Evolutionary conservation across 1,140 invertebrate genomes (phyloP), one percentile per base, ranked within the genome.

Genomic region (Oncopodura yosiiana): DNA sequence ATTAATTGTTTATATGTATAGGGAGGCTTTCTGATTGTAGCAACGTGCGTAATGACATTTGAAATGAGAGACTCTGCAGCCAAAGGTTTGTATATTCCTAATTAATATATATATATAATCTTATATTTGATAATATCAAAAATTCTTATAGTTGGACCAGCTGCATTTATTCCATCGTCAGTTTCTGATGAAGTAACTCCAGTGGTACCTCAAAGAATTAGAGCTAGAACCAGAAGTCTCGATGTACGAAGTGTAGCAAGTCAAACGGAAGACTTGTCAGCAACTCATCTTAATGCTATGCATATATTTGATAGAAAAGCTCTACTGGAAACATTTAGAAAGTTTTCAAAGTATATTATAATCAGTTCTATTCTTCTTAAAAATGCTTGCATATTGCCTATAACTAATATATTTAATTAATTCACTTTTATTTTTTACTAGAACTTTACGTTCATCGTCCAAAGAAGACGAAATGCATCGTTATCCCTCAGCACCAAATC

Each of bases 21-120:
- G 73, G 26, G 69, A 88, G 85, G 87, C 16, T 90, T 94, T 66
- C 89, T 92, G 50, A 86, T 94, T 3, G 87, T 93, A 1, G 88
- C 89, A 5, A 87, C 87, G 0, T 92, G 87, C 62, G 89, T 94
- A n/a, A 89, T 93, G 86, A 92, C 88, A 1, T 93, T 92, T 65
- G 88, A 92, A 67, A 86, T 87, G 0, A 74, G 87, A 0, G 87
- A 91, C 68, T 87, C 82, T 38, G 58, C 62, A 42, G 58, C 62
- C 5, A 64, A 64, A 57, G 61, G 55, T 19, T 49, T 36, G 24
- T n/a, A n/a, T n/a, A n/a, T n/a, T n/a, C n/a, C n/a, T n/a, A n/a
- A n/a, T n/a, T n/a, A 5, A 21, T 18, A 9, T 41, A 41, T 41
- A 18, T 18, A 41, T 41, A 21, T 21, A 5, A 41, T 21, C n/a